phyloP scores from a whole-genome alignment of 2,797 vertebrate species.

The Melanotaenia trifasciata region DNA sequence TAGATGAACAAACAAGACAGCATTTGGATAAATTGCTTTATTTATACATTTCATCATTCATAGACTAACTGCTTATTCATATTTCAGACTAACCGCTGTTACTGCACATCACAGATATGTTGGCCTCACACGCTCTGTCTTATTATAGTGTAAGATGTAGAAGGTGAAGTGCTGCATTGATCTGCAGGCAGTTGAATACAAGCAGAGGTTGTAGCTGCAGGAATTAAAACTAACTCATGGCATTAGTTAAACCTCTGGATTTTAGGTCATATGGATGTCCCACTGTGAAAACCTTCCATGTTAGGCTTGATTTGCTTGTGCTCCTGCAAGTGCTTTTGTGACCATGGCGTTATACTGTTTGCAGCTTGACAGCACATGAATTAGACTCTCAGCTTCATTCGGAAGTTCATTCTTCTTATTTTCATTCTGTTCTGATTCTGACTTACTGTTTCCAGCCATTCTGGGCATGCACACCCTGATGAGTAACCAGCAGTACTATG shows the following conservation, averaged over 20 bases:
- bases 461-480: slow-evolving; percentile 99
- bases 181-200: slow-evolving; percentile 1
- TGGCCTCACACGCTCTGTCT: neutral
- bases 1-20: neutral
- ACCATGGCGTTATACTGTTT: neutral
- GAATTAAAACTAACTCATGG: neutral
- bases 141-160: neutral
- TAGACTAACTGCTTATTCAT: neutral
- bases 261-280: neutral
- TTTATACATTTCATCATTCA: neutral
- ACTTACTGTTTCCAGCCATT: slow-evolving; percentile 86
- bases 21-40: neutral
- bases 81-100: neutral
- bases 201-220: neutral
- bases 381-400: neutral
- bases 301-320: slow-evolving; percentile 14
- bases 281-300: neutral
- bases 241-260: neutral
- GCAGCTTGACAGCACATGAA: neutral
- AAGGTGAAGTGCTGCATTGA: neutral
- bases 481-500: slow-evolving; percentile 99
- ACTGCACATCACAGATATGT: neutral
- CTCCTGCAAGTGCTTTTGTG: slow-evolving; percentile 10
- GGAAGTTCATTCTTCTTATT: neutral
- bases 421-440: slow-evolving; percentile 18